phyloP scores from a whole-genome alignment of 1,140 invertebrate species.

The Caerostris extrusa region DNA sequence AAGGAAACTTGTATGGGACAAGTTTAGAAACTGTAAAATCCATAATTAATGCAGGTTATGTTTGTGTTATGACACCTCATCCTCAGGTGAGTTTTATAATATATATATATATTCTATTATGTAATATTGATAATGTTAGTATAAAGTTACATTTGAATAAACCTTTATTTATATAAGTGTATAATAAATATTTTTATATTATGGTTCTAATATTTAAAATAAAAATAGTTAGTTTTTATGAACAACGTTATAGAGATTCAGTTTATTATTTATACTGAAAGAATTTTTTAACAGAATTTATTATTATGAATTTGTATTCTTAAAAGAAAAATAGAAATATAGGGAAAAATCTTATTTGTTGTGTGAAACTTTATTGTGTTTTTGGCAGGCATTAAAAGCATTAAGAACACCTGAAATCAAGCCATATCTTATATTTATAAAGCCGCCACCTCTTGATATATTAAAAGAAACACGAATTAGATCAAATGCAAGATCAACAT shows the following conservation, averaged over 20 bases:
- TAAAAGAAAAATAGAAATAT: not conserved
- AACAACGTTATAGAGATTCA: not conserved
- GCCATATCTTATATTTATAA: conserved; percentile 97
- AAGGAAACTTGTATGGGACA: conserved; percentile 98
- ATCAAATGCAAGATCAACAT: conserved; percentile 91
- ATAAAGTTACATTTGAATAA: not conserved
- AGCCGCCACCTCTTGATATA: conserved; percentile 92
- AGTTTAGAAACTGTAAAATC: conserved; percentile 93
- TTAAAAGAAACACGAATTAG: conserved; percentile 89
- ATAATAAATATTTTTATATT: not conserved
- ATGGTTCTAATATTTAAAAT: not conserved
- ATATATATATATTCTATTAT: not conserved
- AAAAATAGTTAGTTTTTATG: not conserved
- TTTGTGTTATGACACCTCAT: conserved; percentile 97
- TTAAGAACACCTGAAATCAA: conserved; percentile 94
- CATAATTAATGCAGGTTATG: conserved; percentile 92
- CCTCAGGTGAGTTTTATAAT: conserved; percentile 85
- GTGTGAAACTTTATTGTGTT: conserved; percentile 44
- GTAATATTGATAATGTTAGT: too few relatives aligned
- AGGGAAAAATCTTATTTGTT: not conserved
- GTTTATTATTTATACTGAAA: too few relatives aligned
- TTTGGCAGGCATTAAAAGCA: conserved; percentile 93
- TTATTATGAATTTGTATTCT: not conserved
- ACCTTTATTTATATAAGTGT: not conserved
- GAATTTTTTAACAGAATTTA: not conserved